These are phyloP conservation scores for Amphimedon queenslandica DNA, from an alignment of 37 sponge, comb jelly and placozoan species.

Conservation along the genomic window DNA sequence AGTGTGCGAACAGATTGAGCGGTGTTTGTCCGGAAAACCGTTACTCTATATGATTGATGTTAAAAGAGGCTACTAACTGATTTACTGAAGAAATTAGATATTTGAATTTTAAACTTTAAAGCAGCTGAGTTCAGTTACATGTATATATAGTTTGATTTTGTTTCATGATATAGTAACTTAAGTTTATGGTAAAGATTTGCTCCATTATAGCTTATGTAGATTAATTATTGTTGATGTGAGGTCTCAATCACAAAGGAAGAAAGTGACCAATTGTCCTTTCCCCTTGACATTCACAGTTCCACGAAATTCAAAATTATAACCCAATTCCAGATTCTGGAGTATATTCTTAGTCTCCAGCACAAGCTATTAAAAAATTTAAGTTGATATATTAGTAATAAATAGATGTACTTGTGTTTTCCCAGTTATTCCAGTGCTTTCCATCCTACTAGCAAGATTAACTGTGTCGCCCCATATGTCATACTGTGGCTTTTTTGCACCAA, in stretches of 20 bases:
- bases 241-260: conserved; percentile 16
- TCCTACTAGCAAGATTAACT: conserved; percentile 85
- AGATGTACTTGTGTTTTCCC: conserved; percentile 74
- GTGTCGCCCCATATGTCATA: conserved; percentile 97
- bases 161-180: no score
- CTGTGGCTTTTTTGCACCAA: conserved; percentile 87
- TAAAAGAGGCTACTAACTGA: conserved; percentile 33
- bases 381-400: not conserved
- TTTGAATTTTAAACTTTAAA: no score
- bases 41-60: conserved; percentile 27
- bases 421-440: conserved; percentile 82
- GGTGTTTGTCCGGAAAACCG: conserved; percentile 29
- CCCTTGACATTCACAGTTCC: conserved; percentile 49
- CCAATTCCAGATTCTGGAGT: no score
- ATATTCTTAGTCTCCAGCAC: conserved; percentile 18
- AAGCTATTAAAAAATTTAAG: not conserved
- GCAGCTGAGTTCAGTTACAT: no score
- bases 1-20: conserved; percentile 18
- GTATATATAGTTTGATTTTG: no score
- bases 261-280: conserved; percentile 48
- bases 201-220: no score
- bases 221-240: no score
- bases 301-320: conserved; percentile 47
- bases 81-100: no score
- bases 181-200: no score